A percentile compares a stretch with the other conserved stretches of the same genome.
Conservation (phyloP, 2,113 vertebrate genomes). For the Varanus komodoensis region DNA sequence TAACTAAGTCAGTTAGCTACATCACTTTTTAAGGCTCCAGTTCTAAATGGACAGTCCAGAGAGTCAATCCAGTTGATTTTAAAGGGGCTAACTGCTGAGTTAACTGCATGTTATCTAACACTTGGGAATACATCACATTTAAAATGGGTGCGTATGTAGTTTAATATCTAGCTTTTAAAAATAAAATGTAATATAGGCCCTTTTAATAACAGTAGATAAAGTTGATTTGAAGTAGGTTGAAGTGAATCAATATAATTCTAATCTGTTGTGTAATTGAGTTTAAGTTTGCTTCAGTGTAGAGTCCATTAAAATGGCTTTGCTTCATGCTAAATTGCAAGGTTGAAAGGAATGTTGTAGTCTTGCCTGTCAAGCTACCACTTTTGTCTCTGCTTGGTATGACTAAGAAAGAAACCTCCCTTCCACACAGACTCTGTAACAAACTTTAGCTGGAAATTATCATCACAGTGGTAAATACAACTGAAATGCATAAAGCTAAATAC, state of each 20-base stretch:
- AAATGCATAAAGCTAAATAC: background rate
- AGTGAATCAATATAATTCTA: constrained; percentile 31
- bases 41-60: background rate
- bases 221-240: constrained; percentile 33
- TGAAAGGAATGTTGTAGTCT: constrained; percentile 37
- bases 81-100: background rate
- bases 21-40: background rate
- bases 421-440: constrained; percentile 39
- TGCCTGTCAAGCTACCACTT: constrained; percentile 25
- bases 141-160: background rate
- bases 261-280: constrained; percentile 42
- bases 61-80: background rate
- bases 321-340: constrained; percentile 22
- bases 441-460: constrained; percentile 14
- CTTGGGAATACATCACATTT: background rate
- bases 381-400: constrained; percentile 7
- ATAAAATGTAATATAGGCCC: background rate
- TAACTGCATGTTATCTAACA: background rate
- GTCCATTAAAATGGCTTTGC: constrained; percentile 26
- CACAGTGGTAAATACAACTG: background rate
- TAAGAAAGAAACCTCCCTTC: background rate
- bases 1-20: background rate
- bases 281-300: constrained; percentile 36
- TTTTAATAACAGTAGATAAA: background rate
- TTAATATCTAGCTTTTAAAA: constrained; percentile 16